These are phyloP conservation scores for Enteromius anoplus DNA, from an alignment of 2,797 vertebrate genomes.

Conservation along the genomic window DNA sequence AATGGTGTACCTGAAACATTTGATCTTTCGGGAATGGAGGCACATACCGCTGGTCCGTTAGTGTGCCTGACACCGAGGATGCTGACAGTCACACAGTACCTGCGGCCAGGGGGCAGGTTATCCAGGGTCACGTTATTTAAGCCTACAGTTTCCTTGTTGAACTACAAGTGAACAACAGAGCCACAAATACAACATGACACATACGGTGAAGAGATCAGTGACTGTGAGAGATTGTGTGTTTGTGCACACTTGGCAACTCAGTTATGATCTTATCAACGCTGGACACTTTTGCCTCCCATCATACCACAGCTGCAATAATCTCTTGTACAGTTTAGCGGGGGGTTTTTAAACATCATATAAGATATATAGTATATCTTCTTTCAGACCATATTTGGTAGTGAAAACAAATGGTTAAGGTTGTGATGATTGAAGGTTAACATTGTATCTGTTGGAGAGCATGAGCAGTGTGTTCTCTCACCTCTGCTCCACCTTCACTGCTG, in stretches of 20 bases:
- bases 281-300: too few species aligned
- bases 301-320: too few species aligned
- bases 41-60: conserved; percentile 2
- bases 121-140: background rate
- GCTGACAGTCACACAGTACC: conserved; percentile 36
- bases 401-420: too few species aligned
- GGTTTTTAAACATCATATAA: too few species aligned
- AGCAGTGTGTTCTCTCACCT: background rate
- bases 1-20: conserved; percentile 18
- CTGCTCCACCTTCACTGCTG: background rate
- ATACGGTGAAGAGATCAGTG: background rate
- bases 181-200: background rate
- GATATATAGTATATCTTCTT: too few species aligned
- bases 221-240: too few species aligned
- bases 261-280: too few species aligned
- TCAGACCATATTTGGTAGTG: too few species aligned
- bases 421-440: background rate
- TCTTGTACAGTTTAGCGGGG: too few species aligned
- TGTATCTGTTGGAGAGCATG: background rate
- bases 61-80: background rate
- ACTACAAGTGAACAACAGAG: conserved; percentile 21
- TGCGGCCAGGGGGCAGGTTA: conserved; percentile 7
- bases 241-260: too few species aligned
- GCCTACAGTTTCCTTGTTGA: rapidly evolving
- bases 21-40: background rate